phyloP scores from a whole-genome alignment of 2,888 invertebrate genomes.

The Drosophila ustulata region DNA sequence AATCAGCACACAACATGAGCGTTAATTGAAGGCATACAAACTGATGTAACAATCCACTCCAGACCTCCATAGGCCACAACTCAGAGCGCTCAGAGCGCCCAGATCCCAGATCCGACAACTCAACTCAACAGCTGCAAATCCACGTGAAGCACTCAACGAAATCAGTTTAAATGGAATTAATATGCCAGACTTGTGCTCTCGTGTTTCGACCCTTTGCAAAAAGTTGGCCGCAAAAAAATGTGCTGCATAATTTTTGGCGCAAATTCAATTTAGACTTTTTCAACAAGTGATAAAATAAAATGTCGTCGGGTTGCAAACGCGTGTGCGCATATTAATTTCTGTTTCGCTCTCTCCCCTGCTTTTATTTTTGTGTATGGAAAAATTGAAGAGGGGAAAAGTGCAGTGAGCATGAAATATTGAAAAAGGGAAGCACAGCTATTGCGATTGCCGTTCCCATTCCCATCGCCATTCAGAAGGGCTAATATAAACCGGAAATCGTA shows the following conservation, averaged over 20 bases:
- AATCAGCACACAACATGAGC: constrained; percentile 22
- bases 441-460: constrained; percentile 4
- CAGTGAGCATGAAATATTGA: constrained; percentile 57
- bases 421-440: constrained; percentile 18
- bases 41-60: constrained; percentile 10
- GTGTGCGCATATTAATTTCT: constrained; percentile 56
- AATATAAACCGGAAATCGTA: constrained; percentile 61
- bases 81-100: neutral
- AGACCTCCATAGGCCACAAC: neutral
- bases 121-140: constrained; percentile 4
- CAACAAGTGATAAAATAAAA: constrained; percentile 51
- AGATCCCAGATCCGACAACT: neutral
- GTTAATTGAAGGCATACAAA: constrained; percentile 38
- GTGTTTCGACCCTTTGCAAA: constrained; percentile 14
- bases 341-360: neutral
- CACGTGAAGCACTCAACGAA: constrained; percentile 40
- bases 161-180: constrained; percentile 67
- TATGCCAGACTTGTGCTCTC: constrained; percentile 56
- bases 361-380: constrained; percentile 17
- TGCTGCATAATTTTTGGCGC: constrained; percentile 69
- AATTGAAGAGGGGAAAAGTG: constrained; percentile 45
- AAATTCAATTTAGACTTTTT: constrained; percentile 71
- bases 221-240: constrained; percentile 23
- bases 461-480: constrained; percentile 19
- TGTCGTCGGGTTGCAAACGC: constrained; percentile 33